Conservation (phyloP, 2,888 invertebrate genomes). For the Himalopsyche kuldschensis region DNA sequence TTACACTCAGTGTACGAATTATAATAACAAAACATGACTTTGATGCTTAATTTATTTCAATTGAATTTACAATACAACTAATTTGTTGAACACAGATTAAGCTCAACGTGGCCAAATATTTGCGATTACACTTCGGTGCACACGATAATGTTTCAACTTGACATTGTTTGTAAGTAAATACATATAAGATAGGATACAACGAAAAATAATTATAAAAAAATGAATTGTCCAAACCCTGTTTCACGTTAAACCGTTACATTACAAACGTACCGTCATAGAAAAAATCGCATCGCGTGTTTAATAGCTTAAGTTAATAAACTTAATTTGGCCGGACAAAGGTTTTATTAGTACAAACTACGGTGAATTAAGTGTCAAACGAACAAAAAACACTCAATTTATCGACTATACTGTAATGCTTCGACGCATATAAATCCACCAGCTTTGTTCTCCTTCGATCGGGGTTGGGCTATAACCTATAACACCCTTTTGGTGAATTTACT, state of each 20-base stretch:
- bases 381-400: conserved; percentile 27
- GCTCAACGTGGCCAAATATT: no score
- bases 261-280: background rate
- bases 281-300: background rate
- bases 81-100: no score
- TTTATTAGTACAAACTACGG: conserved; percentile 7
- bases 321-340: background rate
- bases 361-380: conserved; percentile 29
- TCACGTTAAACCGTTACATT: background rate
- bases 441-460: background rate
- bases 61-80: no score
- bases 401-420: background rate
- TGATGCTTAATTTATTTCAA: no score
- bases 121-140: no score
- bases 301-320: conserved; percentile 12
- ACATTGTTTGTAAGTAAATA: no score
- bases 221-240: background rate
- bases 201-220: no score
- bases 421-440: background rate
- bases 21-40: no score
- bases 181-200: no score
- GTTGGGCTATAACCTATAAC: background rate
- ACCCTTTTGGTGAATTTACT: background rate
- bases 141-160: no score
- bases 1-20: no score